Percentiles rank a stretch among this genome's conserved stretches.
These are phyloP conservation scores for Argyresthia goedartella DNA, from an alignment of 2,888 invertebrate species.

Conservation along the genomic window DNA sequence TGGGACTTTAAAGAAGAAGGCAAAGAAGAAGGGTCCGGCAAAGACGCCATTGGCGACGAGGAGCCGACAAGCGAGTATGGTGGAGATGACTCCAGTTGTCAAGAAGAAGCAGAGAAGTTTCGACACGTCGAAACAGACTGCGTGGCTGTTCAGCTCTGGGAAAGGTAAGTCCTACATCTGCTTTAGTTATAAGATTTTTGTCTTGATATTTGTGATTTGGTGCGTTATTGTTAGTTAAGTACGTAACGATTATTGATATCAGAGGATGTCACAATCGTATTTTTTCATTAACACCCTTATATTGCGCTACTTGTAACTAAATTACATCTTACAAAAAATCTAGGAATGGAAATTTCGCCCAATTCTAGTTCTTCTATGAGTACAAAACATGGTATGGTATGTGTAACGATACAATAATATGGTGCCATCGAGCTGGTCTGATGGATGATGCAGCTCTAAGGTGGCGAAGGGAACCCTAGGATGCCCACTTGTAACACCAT, in stretches of 20 bases:
- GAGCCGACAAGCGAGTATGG: conserved; percentile 55
- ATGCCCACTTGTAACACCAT: too few species aligned
- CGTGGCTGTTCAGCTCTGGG: conserved; percentile 49
- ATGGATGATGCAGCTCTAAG: too few species aligned
- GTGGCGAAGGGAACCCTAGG: too few species aligned
- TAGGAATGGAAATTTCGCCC: not conserved
- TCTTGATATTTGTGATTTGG: not conserved
- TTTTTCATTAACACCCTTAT: too few species aligned
- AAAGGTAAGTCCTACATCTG: conserved; percentile 5
- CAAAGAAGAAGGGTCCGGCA: conserved; percentile 33
- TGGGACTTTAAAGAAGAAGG: conserved; percentile 56
- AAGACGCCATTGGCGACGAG: conserved; percentile 41
- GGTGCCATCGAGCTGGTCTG: too few species aligned
- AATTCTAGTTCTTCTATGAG: not conserved
- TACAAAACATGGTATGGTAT: not conserved
- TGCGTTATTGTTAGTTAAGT: too few species aligned
- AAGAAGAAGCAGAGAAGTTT: conserved; percentile 41
- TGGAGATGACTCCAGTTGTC: conserved; percentile 41
- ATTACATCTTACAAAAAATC: too few species aligned
- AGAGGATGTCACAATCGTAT: too few species aligned
- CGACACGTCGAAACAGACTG: conserved; percentile 44
- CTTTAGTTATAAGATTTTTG: too few species aligned
- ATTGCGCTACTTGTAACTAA: too few species aligned
- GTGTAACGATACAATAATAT: too few species aligned
- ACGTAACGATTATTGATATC: too few species aligned